Evolutionary conservation across 92 coral and sea anemone genomes (phyloP), one percentile per base, ranked within the genome.

Genomic region (Epizoanthus scotinus): DNA sequence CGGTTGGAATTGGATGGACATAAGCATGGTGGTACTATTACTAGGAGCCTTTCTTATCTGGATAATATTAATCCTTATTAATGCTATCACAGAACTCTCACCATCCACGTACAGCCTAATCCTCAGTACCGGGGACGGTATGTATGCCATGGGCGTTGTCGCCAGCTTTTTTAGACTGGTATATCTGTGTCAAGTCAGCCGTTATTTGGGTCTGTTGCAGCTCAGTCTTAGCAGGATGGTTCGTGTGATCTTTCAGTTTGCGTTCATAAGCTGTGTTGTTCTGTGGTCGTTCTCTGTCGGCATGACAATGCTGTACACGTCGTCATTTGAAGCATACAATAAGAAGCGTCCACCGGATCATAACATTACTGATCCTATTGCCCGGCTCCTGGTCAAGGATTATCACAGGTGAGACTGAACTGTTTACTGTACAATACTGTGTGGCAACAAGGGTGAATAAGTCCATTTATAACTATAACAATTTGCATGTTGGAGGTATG

Each of bases 1-100:
- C n/a, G 99, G 99, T 1, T 96, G 99, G 99, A 93, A 96, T 38
- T 96, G 99, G 99, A 96, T 96, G 99, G 99, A 96, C 28, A 86
- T 96, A 24, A 92, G 91, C 3, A 96, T 96, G 99, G 86, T 96
- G 20, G 69, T 91, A 26, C 79, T 96, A 53, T 86, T 93, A 44
- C 83, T 90, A 0, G 94, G 97, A 17, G 98, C 97, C 3, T 96
- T 88, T 50, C 73, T 89, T 40, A 78, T 87, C 19, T 96, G 99
- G 99, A 77, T 89, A 24, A 53, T 69, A 20, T 73, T 93, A 40
- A 74, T 88, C 8, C 9, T 86, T 9, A 64, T 86, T 7, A 81
- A 62, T 0, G 64, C 80, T 13, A 61, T 49, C 40, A 61, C 63
- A 47, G 42, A 64, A 21, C 63, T 83, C 29, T 62, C 83, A 19